phyloP scores from a whole-genome alignment of 2,888 invertebrate genomes.

The Melieria omissa region DNA sequence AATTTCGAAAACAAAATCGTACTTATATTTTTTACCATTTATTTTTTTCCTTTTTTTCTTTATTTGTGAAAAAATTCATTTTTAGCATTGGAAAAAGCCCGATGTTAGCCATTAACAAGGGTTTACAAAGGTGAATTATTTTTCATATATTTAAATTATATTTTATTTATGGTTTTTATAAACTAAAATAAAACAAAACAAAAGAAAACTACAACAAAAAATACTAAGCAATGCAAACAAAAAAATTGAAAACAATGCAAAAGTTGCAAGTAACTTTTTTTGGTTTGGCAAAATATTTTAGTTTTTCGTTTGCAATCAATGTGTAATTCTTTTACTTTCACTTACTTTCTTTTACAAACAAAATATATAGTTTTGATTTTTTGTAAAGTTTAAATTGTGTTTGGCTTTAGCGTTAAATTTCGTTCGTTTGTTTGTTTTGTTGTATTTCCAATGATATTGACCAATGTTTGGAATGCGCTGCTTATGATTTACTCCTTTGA shows the following conservation, averaged over 20 bases:
- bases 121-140: conserved; percentile 81
- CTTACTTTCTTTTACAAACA: too few species aligned
- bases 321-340: neutral
- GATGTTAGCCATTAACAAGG: conserved; percentile 86
- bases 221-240: neutral
- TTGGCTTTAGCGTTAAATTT: conserved; percentile 14
- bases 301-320: neutral
- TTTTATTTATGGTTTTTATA: conserved; percentile 22
- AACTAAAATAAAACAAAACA: neutral
- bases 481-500: neutral
- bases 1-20: conserved; percentile 6
- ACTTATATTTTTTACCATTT: conserved; percentile 44
- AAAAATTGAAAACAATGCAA: conserved; percentile 25
- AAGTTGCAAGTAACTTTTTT: conserved; percentile 23
- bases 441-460: conserved; percentile 25
- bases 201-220: neutral
- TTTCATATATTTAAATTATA: conserved; percentile 55
- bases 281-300: conserved; percentile 28
- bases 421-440: conserved; percentile 2
- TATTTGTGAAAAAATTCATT: conserved; percentile 66
- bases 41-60: conserved; percentile 66
- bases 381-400: neutral
- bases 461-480: conserved; percentile 34
- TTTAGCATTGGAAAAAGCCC: conserved; percentile 81
- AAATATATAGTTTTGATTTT: too few species aligned